These are phyloP conservation scores for Hypselothyrea guttata DNA, from an alignment of 2,888 invertebrate genomes.

Conservation along the genomic window DNA sequence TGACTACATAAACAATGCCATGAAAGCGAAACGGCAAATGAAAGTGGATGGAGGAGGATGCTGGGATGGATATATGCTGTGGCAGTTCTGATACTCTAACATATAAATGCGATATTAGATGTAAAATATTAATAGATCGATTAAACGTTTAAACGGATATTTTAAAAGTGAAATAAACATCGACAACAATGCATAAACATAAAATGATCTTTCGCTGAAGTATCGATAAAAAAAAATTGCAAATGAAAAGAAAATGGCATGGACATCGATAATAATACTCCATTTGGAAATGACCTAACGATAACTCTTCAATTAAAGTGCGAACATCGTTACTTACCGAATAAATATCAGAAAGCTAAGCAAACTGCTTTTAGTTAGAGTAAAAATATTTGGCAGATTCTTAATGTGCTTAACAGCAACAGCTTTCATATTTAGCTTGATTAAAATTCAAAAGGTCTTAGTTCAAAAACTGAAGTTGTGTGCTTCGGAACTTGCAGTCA, in stretches of 20 bases:
- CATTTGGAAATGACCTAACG: no score
- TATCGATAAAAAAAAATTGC: no score
- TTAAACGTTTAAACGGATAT: no score
- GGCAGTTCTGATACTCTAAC: neutral
- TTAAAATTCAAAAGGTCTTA: constrained; percentile 71
- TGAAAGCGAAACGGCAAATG: constrained; percentile 58
- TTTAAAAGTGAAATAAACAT: neutral
- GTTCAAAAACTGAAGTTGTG: constrained; percentile 38
- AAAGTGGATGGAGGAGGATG: neutral
- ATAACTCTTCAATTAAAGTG: no score
- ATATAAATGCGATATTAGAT: no score
- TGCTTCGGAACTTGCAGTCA: constrained; percentile 30
- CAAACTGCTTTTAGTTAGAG: constrained; percentile 2
- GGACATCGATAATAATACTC: no score
- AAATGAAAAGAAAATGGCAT: no score
- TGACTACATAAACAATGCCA: constrained; percentile 55
- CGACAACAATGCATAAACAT: no score
- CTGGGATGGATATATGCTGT: neutral
- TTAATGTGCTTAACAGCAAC: constrained; percentile 48
- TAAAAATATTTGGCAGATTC: constrained; percentile 39
- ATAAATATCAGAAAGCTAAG: neutral
- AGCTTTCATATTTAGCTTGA: constrained; percentile 70
- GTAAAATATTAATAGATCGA: no score
- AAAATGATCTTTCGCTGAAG: no score
- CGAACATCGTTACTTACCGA: neutral